Base-by-base conservation (phyloP, 1,140 invertebrate genomes). In the Bathynomus jamesi region DNA sequence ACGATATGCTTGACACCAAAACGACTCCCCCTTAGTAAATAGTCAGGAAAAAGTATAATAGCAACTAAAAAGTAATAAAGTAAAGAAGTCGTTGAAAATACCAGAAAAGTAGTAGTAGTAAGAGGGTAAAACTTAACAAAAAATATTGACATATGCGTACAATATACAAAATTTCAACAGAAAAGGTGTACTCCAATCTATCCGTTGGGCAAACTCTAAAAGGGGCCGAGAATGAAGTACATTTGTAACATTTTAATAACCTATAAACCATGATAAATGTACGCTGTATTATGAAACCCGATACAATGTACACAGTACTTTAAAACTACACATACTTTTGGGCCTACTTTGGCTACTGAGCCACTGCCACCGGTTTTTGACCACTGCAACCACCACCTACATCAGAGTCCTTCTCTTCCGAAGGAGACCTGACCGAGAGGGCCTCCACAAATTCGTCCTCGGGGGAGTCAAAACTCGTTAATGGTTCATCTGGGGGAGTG, bases 391-490 rank as follows among this genome's bases (percentile, higher is more conserved):
- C 63, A 70, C 70, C 32, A 64, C 69, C 25, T 28, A 21, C 73
- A 10, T 69, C 73, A 13, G 30, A 61, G 25, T 61, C 64, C n/a
- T 74, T 65, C 17, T 75, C 73, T 46, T 74, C 69, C 17, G 70
- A 65, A 21, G 69, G 67, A 31, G 65, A 69, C 27, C 65, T 64
- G 11, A 61, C 73, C 28, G 65, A 69, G 25, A 71, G 31, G 24
- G 73, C 73, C 63, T 75, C 73, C 30, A 75, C 17, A 31, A 75
- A 75, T 65, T 75, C 73, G 21, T 75, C 73, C 29, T 75, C 73
- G 4, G 73, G 73, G 25, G 73, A 75, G 60, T 75, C 73, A 53
- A 75, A 71, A 53, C 73, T 75, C 53, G 66, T 75, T 46, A 69
- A 69, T 25, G 69, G 73, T 28, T 75, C 73, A 27, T 69, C 71